These are phyloP conservation scores for Madoqua kirkii DNA, from an alignment of 2,113 vertebrate species.

Conservation along the genomic window DNA sequence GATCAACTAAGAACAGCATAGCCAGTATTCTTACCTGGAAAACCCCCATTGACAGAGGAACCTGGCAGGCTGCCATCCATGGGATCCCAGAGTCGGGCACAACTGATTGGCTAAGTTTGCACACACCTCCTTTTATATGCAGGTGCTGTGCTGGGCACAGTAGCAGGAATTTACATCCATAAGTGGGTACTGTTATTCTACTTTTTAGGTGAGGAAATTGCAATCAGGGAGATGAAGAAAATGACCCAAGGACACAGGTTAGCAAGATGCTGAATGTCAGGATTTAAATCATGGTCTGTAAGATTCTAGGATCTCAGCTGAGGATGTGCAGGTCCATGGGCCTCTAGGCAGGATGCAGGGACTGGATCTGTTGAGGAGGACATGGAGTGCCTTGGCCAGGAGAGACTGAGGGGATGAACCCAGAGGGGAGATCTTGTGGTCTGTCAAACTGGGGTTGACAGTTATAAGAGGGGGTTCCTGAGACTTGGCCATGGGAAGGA, in stretches of 20 bases:
- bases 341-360: neutral
- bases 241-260: neutral
- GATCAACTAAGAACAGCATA: neutral
- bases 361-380: no score
- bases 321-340: neutral
- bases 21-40: neutral
- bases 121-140: neutral
- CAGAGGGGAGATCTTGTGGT: no score
- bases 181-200: neutral
- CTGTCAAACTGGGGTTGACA: neutral
- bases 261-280: neutral
- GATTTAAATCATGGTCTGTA: neutral
- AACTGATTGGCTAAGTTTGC: neutral
- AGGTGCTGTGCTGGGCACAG: neutral
- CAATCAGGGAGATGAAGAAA: neutral
- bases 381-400: neutral
- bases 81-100: neutral
- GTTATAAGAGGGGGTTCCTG: accelerated
- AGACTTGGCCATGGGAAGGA: neutral
- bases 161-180: neutral
- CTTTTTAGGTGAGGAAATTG: neutral
- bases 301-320: neutral
- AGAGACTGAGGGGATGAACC: neutral
- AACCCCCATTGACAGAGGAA: neutral
- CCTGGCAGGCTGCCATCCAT: neutral